A percentile compares a stretch with the other conserved stretches of the same genome.
Conservation (phyloP, 2,113 vertebrate species). For the Otolemur garnettii region DNA sequence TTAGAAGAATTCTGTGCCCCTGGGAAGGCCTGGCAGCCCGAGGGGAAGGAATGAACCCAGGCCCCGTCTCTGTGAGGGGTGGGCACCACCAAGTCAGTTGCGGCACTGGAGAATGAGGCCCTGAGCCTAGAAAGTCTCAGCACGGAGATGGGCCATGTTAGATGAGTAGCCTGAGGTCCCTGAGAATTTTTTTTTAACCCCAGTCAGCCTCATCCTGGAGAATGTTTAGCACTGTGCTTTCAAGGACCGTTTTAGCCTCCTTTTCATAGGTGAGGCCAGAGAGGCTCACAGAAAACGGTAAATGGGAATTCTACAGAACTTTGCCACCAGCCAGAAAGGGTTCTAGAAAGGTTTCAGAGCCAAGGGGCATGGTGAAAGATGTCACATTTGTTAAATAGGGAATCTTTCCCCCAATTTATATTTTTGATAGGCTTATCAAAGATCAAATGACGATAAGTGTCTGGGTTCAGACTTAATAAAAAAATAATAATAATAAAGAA, state of each 20-base stretch:
- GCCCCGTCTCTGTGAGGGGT: not conserved
- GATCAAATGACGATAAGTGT: too few species aligned
- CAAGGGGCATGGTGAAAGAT: fast-evolving
- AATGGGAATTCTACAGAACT: not conserved
- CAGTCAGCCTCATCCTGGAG: not conserved
- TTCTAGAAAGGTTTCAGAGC: conserved; percentile 42
- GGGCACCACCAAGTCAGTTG: not conserved
- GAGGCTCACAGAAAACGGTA: not conserved
- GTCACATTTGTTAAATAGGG: too few species aligned
- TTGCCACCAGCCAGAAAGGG: not conserved
- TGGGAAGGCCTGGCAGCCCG: not conserved
- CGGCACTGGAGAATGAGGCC: not conserved
- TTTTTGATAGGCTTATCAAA: too few species aligned
- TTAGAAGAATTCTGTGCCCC: conserved; percentile 45
- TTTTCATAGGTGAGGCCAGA: not conserved
- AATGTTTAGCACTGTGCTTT: too few species aligned
- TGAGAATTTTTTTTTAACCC: not conserved
- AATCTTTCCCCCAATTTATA: too few species aligned
- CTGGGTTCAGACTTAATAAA: too few species aligned
- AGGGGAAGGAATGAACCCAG: not conserved
- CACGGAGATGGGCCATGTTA: not conserved
- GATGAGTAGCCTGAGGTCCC: not conserved
- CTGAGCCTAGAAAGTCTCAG: not conserved
- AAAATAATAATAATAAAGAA: too few species aligned
- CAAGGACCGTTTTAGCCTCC: not conserved